These are phyloP conservation scores for Zaprionus bogoriensis DNA, from an alignment of 2,888 invertebrate genomes.

Conservation along the genomic window DNA sequence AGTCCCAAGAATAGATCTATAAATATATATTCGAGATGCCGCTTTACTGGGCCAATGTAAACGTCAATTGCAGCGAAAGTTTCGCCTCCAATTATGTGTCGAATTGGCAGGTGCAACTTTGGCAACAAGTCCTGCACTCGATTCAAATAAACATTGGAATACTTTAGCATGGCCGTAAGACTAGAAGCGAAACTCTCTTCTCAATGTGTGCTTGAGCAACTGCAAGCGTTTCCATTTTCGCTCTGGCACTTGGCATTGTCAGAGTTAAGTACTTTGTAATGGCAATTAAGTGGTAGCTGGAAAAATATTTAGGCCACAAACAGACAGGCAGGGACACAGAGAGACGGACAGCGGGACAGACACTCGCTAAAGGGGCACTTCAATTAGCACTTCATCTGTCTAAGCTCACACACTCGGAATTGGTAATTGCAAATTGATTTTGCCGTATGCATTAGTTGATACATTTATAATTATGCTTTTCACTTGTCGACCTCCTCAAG, in stretches of 20 bases:
- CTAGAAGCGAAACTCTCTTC: too few species aligned
- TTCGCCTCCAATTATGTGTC: background rate
- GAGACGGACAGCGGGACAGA: background rate
- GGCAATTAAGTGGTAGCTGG: slow-evolving; percentile 64
- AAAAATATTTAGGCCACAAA: slow-evolving; percentile 40
- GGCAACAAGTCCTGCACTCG: background rate
- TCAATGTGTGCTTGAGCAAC: background rate
- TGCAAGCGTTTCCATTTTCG: background rate
- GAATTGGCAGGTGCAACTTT: background rate
- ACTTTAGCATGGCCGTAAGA: too few species aligned
- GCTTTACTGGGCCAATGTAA: background rate
- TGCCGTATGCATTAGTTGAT: slow-evolving; percentile 69
- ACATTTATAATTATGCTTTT: slow-evolving; percentile 67
- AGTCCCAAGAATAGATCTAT: background rate
- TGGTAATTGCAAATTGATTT: slow-evolving; percentile 72
- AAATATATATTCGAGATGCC: background rate
- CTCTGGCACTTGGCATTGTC: slow-evolving; percentile 49
- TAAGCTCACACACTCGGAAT: slow-evolving; percentile 8
- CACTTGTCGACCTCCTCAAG: slow-evolving; percentile 53
- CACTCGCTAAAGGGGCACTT: slow-evolving; percentile 49
- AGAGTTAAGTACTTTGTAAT: slow-evolving; percentile 49
- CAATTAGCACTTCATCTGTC: slow-evolving; percentile 70
- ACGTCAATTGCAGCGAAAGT: background rate
- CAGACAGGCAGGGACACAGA: background rate
- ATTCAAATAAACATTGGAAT: too few species aligned